A percentile compares a stretch with the other conserved stretches of the same genome.
Conservation (phyloP, 1,140 invertebrate genomes). For the Drosophila sp. region DNA sequence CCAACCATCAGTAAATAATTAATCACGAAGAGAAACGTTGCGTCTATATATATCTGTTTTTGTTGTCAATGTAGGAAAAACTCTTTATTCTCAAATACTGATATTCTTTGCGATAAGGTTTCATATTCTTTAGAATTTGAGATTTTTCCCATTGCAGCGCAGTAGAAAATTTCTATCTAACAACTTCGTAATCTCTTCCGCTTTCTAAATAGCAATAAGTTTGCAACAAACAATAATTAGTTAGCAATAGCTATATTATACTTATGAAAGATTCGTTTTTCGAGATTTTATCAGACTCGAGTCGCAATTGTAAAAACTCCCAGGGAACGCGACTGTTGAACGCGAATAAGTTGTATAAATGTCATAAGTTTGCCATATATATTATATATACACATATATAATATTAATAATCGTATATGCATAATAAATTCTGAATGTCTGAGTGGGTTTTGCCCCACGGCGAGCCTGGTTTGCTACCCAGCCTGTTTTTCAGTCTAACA, state of each 20-base stretch:
- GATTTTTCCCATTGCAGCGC: too few relatives aligned
- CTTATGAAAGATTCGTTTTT: too few relatives aligned
- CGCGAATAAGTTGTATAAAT: neutral
- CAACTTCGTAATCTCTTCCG: neutral
- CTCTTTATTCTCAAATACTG: too few relatives aligned
- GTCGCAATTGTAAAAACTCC: neutral
- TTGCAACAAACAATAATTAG: constrained; percentile 5
- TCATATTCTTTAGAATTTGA: too few relatives aligned
- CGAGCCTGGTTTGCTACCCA: neutral
- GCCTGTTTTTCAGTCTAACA: neutral
- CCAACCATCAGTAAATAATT: too few relatives aligned
- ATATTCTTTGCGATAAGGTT: too few relatives aligned
- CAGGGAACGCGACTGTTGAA: neutral
- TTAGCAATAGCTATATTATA: neutral
- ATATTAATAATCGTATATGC: constrained; percentile 8
- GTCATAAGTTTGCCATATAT: constrained; percentile 5
- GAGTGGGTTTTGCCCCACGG: constrained; percentile 6
- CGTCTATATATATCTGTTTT: too few relatives aligned
- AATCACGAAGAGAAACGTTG: too few relatives aligned
- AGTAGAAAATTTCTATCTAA: constrained; percentile 15
- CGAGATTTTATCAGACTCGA: neutral
- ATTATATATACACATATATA: neutral
- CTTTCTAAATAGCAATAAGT: constrained; percentile 8
- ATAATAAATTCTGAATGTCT: constrained; percentile 1
- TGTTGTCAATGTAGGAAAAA: too few relatives aligned